Evolutionary conservation across 2,888 invertebrate genomes (phyloP).

Genomic region (Parnassius glacialis): DNA sequence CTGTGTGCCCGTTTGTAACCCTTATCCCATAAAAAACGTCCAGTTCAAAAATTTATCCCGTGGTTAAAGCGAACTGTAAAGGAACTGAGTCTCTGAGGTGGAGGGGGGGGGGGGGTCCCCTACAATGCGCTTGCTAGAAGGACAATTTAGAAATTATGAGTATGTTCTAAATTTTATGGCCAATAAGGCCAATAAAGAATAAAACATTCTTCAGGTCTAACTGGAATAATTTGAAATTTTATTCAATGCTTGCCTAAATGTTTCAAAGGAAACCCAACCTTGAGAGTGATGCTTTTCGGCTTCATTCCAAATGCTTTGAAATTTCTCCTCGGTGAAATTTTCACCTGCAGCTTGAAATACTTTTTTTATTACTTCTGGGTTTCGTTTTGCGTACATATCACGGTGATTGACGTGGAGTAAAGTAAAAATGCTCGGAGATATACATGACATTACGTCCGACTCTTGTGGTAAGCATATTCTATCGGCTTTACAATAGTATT

Average conservation of each 20-base stretch:
- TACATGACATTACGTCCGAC: slow-evolving; percentile 55
- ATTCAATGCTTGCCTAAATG: slow-evolving; percentile 56
- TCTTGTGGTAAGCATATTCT: slow-evolving; percentile 57
- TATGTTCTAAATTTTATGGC: too few relatives aligned
- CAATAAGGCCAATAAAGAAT: too few relatives aligned
- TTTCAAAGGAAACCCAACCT: slow-evolving; percentile 79
- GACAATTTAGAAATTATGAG: too few relatives aligned
- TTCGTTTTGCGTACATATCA: slow-evolving; percentile 62
- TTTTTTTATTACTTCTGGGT: slow-evolving; percentile 54
- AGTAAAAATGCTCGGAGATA: slow-evolving; percentile 59
- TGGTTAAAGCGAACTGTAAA: too few relatives aligned
- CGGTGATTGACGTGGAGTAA: slow-evolving; percentile 57
- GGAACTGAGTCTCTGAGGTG: too few relatives aligned
- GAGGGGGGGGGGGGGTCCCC: too few relatives aligned
- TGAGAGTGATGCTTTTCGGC: slow-evolving; percentile 72
- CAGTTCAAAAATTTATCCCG: too few relatives aligned
- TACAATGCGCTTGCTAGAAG: too few relatives aligned
- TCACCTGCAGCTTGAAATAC: slow-evolving; percentile 79
- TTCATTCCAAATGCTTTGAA: slow-evolving; percentile 73
- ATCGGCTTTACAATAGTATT: slow-evolving; percentile 48
- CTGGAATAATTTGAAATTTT: slow-evolving; percentile 22
- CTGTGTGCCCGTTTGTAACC: too few relatives aligned
- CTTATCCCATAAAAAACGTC: too few relatives aligned
- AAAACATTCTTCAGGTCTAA: too few relatives aligned
- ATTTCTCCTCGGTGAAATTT: slow-evolving; percentile 68